A percentile compares a stretch with the other conserved stretches of the same genome.
Conservation (phyloP, 2,888 invertebrate species). For the Hydropsyche betteni region DNA sequence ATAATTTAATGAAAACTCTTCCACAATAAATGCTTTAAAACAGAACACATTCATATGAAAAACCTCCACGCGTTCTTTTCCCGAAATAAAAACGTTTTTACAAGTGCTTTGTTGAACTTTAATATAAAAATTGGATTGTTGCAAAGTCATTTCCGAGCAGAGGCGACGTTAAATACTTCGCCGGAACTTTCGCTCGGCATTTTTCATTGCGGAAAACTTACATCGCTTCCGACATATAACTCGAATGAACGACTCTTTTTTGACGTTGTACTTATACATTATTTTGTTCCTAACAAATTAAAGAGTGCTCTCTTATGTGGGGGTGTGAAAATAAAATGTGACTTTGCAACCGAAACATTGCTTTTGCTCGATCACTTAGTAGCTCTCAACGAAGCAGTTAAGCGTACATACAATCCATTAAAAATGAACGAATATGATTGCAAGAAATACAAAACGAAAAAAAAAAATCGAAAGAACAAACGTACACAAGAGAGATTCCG, state of each 20-base stretch:
- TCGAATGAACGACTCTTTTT: constrained; percentile 15
- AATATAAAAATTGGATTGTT: not conserved
- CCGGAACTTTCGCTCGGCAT: not conserved
- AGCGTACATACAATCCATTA: constrained; percentile 4
- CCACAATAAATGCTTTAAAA: too few species aligned
- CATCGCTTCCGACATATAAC: not conserved
- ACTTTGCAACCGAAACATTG: constrained; percentile 16
- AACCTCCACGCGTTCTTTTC: too few species aligned
- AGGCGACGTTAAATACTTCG: constrained; percentile 2
- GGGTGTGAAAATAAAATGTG: constrained; percentile 4
- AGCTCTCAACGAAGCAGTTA: constrained; percentile 13
- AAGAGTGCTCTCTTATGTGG: not conserved
- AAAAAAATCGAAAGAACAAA: not conserved
- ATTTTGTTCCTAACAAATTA: constrained; percentile 11
- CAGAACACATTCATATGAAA: too few species aligned
- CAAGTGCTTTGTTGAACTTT: too few species aligned
- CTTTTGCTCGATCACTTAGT: constrained; percentile 7
- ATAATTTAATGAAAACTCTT: too few species aligned
- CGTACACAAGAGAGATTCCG: not conserved
- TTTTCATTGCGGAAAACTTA: constrained; percentile 16
- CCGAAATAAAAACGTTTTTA: too few species aligned
- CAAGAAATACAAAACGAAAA: not conserved
- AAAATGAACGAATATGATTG: not conserved
- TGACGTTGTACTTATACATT: not conserved
- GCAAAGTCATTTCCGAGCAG: constrained; percentile 1